Conservation (phyloP, 1,140 invertebrate species). For the Scaptomyza graminum region DNA sequence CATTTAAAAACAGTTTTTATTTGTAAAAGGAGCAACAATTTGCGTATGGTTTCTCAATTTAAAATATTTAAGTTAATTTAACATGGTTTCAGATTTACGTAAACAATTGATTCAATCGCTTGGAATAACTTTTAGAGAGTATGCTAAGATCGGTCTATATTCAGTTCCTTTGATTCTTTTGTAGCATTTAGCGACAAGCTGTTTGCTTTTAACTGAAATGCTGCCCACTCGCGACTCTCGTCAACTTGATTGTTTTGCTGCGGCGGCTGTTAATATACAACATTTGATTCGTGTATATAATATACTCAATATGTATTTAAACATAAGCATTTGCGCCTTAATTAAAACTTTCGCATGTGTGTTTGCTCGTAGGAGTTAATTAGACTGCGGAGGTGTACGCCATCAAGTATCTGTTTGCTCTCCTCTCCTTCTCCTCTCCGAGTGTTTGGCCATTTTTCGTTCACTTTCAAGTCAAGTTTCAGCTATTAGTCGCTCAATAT, state of each 20-base stretch:
- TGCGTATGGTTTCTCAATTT: too few relatives aligned
- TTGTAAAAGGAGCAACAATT: too few relatives aligned
- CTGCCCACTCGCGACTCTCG: slow-evolving; percentile 52
- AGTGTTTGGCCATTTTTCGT: slow-evolving; percentile 43
- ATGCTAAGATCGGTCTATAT: neutral
- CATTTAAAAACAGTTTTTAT: too few relatives aligned
- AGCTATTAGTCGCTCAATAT: slow-evolving; percentile 81
- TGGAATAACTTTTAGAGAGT: slow-evolving; percentile 4
- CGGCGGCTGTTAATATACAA: slow-evolving; percentile 29
- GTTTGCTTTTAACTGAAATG: slow-evolving; percentile 3
- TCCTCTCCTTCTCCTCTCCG: slow-evolving; percentile 1
- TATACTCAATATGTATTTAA: slow-evolving; percentile 22
- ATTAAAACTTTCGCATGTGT: slow-evolving; percentile 54
- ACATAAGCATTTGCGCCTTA: slow-evolving; percentile 58
- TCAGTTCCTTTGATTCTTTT: slow-evolving; percentile 36
- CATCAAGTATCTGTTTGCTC: slow-evolving; percentile 19
- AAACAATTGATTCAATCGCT: too few relatives aligned
- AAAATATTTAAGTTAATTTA: too few relatives aligned
- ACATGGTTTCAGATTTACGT: too few relatives aligned
- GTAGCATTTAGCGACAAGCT: slow-evolving; percentile 38
- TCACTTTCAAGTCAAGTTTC: slow-evolving; percentile 79
- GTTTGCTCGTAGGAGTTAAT: slow-evolving; percentile 75
- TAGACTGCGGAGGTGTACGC: slow-evolving; percentile 78
- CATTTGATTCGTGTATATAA: slow-evolving; percentile 58
- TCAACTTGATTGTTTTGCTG: slow-evolving; percentile 61